These are phyloP conservation scores for Cheilinus undulatus DNA, from an alignment of 2,113 vertebrate genomes.

Conservation along the genomic window DNA sequence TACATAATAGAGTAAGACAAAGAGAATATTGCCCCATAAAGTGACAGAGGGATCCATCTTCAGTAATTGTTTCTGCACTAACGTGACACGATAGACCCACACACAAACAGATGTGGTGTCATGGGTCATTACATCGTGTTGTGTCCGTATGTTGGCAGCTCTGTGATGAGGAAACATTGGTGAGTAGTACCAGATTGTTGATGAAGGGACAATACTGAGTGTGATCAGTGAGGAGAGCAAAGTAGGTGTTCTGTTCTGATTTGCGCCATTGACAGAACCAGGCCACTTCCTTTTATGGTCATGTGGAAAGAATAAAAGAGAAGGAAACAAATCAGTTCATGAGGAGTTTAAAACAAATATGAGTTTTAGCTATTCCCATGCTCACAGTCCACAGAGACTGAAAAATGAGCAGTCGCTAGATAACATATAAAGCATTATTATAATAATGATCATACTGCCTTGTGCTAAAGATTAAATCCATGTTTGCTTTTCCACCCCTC, in stretches of 20 bases:
- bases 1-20: slow-evolving; percentile 49
- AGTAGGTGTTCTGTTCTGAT: slow-evolving; percentile 66
- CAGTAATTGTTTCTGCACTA: slow-evolving; percentile 55
- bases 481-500: slow-evolving; percentile 42
- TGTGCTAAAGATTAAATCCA: slow-evolving; percentile 40
- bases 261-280: slow-evolving; percentile 62
- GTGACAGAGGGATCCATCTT: slow-evolving; percentile 60
- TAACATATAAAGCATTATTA: slow-evolving; percentile 60
- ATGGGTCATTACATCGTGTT: slow-evolving; percentile 73
- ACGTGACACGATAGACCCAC: slow-evolving; percentile 31
- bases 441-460: slow-evolving; percentile 53
- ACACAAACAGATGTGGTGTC: slow-evolving; percentile 75
- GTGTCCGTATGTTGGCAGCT: slow-evolving; percentile 70
- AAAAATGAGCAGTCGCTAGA: slow-evolving; percentile 52
- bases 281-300: slow-evolving; percentile 61
- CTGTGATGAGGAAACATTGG: slow-evolving; percentile 64
- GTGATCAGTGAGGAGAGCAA: slow-evolving; percentile 50
- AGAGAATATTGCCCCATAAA: slow-evolving; percentile 23
- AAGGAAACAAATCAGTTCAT: neutral
- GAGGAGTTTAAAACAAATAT: neutral
- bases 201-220: slow-evolving; percentile 67
- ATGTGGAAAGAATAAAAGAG: neutral
- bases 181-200: slow-evolving; percentile 60
- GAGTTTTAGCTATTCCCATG: neutral
- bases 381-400: slow-evolving; percentile 35